Evolutionary conservation across 2,888 invertebrate genomes (phyloP).

Genomic region (Sceliomorpha sp.): DNA sequence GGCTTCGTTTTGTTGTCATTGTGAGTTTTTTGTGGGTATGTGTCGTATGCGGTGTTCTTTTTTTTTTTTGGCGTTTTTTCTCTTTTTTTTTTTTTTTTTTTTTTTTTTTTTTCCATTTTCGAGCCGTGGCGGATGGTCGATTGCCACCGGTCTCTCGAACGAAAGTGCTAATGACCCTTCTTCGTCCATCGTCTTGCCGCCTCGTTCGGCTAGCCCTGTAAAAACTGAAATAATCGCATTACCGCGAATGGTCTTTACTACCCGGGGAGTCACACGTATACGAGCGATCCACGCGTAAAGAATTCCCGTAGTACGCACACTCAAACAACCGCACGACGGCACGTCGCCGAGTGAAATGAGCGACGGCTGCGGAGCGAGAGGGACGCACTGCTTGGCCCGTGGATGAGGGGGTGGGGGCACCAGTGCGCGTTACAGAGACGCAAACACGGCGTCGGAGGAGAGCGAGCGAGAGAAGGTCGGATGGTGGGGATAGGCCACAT

Average conservation of each 20-base stretch:
- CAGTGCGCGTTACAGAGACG: constrained; percentile 22
- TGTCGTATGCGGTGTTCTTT: too few relatives aligned
- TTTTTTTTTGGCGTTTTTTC: too few relatives aligned
- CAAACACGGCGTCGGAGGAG: constrained; percentile 16
- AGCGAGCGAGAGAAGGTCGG: constrained; percentile 15
- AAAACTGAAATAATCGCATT: constrained; percentile 41
- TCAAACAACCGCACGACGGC: constrained; percentile 21
- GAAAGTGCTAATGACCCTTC: constrained; percentile 47
- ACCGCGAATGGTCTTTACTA: constrained; percentile 34
- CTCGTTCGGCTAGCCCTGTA: too few relatives aligned
- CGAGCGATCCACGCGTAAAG: constrained; percentile 24
- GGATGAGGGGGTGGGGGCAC: constrained; percentile 1
- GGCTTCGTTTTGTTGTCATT: too few relatives aligned
- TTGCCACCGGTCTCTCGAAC: constrained; percentile 24
- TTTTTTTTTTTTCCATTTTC: constrained; percentile 22
- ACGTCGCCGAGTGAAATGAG: constrained; percentile 10
- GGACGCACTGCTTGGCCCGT: background rate
- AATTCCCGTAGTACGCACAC: constrained; percentile 21
- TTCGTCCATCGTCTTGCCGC: constrained; percentile 17
- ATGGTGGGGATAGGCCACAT: constrained; percentile 26
- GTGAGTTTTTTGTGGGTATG: too few relatives aligned
- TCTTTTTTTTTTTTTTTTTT: too few relatives aligned
- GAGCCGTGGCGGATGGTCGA: constrained; percentile 15
- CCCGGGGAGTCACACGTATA: constrained; percentile 27
- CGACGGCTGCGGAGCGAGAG: too few relatives aligned